Percentiles rank a stretch among this genome's conserved stretches.
phyloP scores from a whole-genome alignment of 2,797 vertebrate species.

The Lateolabrax maculatus region DNA sequence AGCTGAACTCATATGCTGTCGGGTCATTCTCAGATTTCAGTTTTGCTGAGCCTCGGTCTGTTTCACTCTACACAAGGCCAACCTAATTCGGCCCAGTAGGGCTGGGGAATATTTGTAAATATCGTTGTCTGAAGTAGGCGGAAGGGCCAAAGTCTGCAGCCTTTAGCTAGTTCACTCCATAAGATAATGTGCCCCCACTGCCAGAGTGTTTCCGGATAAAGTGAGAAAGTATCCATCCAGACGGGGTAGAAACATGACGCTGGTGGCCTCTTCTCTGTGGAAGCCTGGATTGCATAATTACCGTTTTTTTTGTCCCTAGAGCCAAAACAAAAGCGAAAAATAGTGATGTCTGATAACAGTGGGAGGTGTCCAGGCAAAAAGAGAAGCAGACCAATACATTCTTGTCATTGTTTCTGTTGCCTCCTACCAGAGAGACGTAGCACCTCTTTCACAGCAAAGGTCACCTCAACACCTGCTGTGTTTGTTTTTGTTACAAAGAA shows the following conservation, averaged over 20 bases:
- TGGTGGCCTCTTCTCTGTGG: conserved; percentile 24
- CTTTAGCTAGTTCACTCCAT: conserved; percentile 41
- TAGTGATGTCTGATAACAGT: conserved; percentile 47
- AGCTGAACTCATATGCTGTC: conserved; percentile 11
- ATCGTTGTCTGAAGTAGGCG: conserved; percentile 39
- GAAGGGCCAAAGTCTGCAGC: conserved; percentile 44
- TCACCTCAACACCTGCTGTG: conserved; percentile 72
- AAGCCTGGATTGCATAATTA: conserved; percentile 43
- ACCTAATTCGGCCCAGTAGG: conserved; percentile 11
- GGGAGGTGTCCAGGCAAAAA: conserved; percentile 39
- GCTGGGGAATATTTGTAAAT: conserved; percentile 50
- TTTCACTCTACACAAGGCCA: conserved; percentile 40
- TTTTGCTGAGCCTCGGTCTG: conserved; percentile 19
- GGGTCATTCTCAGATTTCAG: conserved; percentile 29
- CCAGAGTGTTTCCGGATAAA: conserved; percentile 39
- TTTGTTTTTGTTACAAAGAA: conserved; percentile 72
- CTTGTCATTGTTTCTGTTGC: conserved; percentile 62
- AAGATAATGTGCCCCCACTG: conserved; percentile 45
- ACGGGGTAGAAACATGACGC: conserved; percentile 10
- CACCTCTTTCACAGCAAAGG: conserved; percentile 72
- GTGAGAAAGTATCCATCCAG: conserved; percentile 32
- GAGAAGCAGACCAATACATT: conserved; percentile 52
- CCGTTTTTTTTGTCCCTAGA: conserved; percentile 17
- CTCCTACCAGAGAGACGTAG: conserved; percentile 46
- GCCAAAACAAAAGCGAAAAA: conserved; percentile 32